Conservation (phyloP, 1,140 invertebrate genomes). For the Meteorus sp. region DNA sequence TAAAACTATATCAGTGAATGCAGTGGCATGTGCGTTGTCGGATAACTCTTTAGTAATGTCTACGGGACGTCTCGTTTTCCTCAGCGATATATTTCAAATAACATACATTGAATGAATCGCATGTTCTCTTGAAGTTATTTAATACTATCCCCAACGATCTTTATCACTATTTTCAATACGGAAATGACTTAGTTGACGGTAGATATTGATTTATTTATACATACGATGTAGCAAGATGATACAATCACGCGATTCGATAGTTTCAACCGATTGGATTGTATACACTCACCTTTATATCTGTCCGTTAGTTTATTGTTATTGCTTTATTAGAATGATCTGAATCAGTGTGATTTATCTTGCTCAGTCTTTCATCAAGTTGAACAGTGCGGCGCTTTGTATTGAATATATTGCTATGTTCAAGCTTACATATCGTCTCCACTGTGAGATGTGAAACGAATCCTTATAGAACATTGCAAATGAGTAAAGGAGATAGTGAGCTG, state of each 20-base stretch:
- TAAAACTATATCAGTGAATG: too few relatives aligned
- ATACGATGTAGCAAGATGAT: not conserved
- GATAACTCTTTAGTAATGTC: not conserved
- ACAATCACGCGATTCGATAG: not conserved
- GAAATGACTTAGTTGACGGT: not conserved
- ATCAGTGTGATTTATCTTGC: too few relatives aligned
- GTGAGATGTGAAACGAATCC: too few relatives aligned
- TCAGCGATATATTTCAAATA: not conserved
- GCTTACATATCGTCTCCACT: too few relatives aligned
- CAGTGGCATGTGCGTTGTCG: not conserved
- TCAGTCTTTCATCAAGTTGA: too few relatives aligned
- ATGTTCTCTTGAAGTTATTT: too few relatives aligned
- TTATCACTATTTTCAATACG: not conserved
- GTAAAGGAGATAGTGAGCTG: not conserved
- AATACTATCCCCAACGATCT: not conserved
- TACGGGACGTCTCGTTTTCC: not conserved
- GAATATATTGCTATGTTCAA: slow-evolving; percentile 30
- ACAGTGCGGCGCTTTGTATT: slow-evolving; percentile 26
- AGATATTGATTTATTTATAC: not conserved
- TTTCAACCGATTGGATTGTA: too few relatives aligned
- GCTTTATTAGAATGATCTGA: too few relatives aligned
- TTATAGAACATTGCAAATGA: too few relatives aligned
- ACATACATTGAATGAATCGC: not conserved
- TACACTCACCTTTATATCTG: not conserved
- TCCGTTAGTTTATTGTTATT: not conserved